Evolutionary conservation across 2,888 invertebrate genomes (phyloP).

Genomic region (Papilio demoleus): DNA sequence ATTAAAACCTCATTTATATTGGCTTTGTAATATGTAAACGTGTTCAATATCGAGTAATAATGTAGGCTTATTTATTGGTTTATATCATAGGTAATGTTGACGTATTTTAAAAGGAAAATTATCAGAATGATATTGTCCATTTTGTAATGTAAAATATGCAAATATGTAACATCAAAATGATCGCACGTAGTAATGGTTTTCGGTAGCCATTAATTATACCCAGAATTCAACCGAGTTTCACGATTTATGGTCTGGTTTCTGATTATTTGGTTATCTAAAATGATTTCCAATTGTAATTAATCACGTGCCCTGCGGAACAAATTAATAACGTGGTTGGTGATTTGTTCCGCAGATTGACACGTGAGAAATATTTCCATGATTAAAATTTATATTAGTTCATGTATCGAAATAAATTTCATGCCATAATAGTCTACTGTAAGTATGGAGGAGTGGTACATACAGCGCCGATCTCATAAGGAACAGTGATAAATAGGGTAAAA

Average conservation of each 20-base stretch:
- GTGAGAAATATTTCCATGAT: conserved; percentile 4
- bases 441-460: too few relatives aligned
- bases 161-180: not conserved
- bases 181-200: not conserved
- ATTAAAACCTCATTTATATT: conserved; percentile 2
- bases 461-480: too few relatives aligned
- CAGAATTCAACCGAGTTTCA: not conserved
- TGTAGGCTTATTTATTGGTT: not conserved
- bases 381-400: not conserved
- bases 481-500: too few relatives aligned
- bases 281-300: not conserved
- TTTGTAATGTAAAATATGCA: not conserved
- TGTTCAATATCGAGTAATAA: not conserved
- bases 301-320: not conserved
- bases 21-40: not conserved
- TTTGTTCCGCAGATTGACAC: conserved; percentile 7
- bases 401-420: not conserved
- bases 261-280: not conserved
- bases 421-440: too few relatives aligned
- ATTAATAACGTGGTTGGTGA: not conserved
- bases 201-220: not conserved
- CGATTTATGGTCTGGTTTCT: not conserved
- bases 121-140: not conserved
- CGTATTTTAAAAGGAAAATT: not conserved
- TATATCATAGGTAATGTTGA: not conserved